phyloP scores from a whole-genome alignment of 1,140 invertebrate genomes.

The Procambarus clarkii region DNA sequence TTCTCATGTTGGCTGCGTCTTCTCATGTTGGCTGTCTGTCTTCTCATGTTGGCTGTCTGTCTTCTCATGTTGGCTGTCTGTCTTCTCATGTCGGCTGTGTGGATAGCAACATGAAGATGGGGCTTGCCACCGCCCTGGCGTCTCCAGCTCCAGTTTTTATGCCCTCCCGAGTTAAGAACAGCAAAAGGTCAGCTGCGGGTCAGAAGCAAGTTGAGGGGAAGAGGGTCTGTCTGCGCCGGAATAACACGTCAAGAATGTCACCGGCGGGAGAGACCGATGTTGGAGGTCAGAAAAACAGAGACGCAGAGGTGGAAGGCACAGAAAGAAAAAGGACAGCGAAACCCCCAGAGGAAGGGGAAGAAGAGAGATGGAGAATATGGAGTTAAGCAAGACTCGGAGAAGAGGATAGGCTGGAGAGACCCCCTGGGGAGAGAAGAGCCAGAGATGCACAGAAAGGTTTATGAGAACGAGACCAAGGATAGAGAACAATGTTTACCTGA shows the following conservation, averaged over 20 bases:
- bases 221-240: not conserved
- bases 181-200: not conserved
- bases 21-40: too few species aligned
- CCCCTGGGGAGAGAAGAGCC: too few species aligned
- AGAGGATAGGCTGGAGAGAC: too few species aligned
- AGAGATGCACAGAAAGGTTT: too few species aligned
- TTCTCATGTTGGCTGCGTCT: not conserved
- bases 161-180: not conserved
- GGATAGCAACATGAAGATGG: not conserved
- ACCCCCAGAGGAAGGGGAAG: too few species aligned
- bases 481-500: too few species aligned
- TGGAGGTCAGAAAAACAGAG: not conserved
- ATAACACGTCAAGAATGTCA: conserved; percentile 12
- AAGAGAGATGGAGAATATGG: too few species aligned
- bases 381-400: too few species aligned
- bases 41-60: too few species aligned
- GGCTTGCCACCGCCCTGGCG: not conserved
- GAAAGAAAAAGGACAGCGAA: not conserved
- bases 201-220: not conserved
- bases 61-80: too few species aligned
- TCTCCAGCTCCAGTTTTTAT: not conserved
- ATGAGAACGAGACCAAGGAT: too few species aligned
- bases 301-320: not conserved
- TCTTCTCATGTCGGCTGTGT: not conserved
- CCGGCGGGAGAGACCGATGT: not conserved